Evolutionary conservation across 1,140 invertebrate species (phyloP), one percentile per base, ranked within the genome.

Genomic region (Asobara japonica): DNA sequence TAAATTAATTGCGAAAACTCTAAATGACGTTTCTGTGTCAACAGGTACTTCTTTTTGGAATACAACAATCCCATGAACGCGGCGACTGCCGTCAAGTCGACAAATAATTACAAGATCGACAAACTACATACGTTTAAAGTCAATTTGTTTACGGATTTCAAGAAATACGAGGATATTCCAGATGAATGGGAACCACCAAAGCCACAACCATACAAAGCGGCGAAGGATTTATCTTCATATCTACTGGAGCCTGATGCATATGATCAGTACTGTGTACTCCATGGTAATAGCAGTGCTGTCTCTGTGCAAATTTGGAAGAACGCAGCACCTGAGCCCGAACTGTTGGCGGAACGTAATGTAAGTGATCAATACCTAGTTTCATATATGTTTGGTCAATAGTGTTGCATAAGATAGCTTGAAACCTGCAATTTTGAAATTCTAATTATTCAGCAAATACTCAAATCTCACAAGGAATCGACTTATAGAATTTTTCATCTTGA

Each of bases 141-240:
- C 0, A 99, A 99, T 87, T 88, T 98, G 7, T 98, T 99, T 80
- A 96, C 95, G 2, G 97, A 99, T 85, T 98, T 99, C 88, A 94
- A 97, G 73, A 98, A 97, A 90, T 98, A 95, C 89, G 93, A 95
- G 77, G 92, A 95, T 75, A 96, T 98, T 73, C 93, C 97, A 10
- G 94, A 97, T 76, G 92, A 97, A 79, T 99, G 97, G 96, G 92
- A 94, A 78, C 93, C 95, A 3, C 98, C 97, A 25, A 90, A 92
- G 61, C 92, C 95, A 2, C 93, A 95, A 77, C 92, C 94, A 0
- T 98, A 97, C 85, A 94, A 92, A 88, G 92, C 94, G 27, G 92
- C 97, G 81, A 93, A 93, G 22, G 97, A 99, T 89, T 88, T 99
- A 22, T 94, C 96, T 82, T 94, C 94, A 85, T 99, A 96, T 88